These are phyloP conservation scores for Bambusicola thoracicus DNA, from an alignment of 2,113 vertebrate genomes.

Conservation along the genomic window DNA sequence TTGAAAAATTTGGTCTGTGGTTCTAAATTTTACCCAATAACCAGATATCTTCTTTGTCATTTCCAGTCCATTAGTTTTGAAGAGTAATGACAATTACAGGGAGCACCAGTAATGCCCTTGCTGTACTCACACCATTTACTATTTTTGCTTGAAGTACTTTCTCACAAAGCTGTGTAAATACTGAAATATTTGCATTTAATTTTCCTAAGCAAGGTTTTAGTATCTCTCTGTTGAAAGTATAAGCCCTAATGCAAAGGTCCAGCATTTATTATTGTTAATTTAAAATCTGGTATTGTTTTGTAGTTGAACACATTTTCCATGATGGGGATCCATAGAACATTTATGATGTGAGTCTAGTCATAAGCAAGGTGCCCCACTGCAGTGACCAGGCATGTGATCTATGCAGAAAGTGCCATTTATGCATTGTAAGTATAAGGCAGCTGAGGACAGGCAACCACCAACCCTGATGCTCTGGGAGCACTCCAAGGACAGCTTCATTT, in stretches of 20 bases:
- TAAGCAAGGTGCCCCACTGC: not conserved
- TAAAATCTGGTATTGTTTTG: not conserved
- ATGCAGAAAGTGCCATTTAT: not conserved
- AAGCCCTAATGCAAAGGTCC: not conserved
- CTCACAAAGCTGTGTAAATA: not conserved
- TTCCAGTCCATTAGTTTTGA: not conserved
- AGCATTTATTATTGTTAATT: not conserved
- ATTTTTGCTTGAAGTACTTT: not conserved
- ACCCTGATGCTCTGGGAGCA: not conserved
- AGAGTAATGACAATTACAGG: not conserved
- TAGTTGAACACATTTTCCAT: not conserved
- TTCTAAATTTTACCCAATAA: not conserved
- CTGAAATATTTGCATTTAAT: not conserved
- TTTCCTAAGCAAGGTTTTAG: not conserved
- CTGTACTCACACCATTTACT: not conserved
- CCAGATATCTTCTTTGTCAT: not conserved
- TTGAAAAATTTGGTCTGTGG: not conserved
- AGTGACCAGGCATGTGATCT: fast-evolving
- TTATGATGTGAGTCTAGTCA: not conserved
- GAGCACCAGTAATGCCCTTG: not conserved
- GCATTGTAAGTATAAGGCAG: not conserved
- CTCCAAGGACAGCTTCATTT: not conserved
- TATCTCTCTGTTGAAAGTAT: not conserved
- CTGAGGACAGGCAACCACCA: not conserved
- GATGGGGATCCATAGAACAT: not conserved